Evolutionary conservation across 2,113 vertebrate genomes (phyloP).

Genomic region (Chrysochloris asiatica): DNA sequence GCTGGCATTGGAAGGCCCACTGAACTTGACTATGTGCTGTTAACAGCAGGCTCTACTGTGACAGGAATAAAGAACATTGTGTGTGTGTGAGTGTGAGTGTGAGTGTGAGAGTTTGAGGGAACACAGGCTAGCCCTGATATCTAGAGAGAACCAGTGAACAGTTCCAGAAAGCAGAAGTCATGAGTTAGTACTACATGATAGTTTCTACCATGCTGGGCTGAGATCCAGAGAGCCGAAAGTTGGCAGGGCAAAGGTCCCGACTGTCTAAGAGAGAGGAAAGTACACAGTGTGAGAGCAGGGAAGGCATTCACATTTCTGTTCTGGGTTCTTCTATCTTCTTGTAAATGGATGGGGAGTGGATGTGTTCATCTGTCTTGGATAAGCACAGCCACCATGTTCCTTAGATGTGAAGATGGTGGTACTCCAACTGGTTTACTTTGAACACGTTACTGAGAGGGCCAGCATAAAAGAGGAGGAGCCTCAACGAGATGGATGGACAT

Average conservation of each 20-base stretch:
- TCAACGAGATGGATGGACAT: background rate
- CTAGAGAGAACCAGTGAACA: background rate
- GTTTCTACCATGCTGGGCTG: background rate
- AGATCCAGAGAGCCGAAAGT: background rate
- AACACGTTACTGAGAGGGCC: background rate
- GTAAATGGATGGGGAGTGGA: background rate
- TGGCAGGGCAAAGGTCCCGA: background rate
- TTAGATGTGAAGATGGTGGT: background rate
- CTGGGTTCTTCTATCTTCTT: background rate
- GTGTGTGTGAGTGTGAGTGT: background rate
- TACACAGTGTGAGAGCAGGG: fast-evolving
- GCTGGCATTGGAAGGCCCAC: background rate
- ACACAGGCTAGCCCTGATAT: background rate
- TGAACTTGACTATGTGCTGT: background rate
- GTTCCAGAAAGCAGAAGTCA: background rate
- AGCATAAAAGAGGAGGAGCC: background rate
- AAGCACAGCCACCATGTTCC: background rate
- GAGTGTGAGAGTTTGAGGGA: background rate
- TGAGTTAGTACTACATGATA: background rate
- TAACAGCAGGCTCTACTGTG: background rate
- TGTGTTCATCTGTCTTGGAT: background rate
- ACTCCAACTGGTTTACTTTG: background rate
- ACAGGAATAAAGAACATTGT: fast-evolving
- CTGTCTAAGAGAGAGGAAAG: background rate
- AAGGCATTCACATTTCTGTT: fast-evolving